Conservation (phyloP, 2,888 invertebrate species). For the Meiosimyza platycephala region DNA sequence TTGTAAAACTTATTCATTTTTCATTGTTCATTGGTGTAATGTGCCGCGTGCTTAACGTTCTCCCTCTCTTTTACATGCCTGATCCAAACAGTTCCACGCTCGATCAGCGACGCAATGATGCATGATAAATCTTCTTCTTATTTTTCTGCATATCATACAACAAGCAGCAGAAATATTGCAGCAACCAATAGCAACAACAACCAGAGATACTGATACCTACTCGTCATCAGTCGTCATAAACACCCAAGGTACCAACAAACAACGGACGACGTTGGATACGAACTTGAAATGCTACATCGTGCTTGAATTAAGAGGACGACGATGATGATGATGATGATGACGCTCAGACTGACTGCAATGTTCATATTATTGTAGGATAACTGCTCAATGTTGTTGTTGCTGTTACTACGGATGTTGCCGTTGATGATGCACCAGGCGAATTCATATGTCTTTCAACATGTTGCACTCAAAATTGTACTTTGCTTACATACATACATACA, state of each 20-base stretch:
- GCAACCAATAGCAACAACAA: conserved; percentile 24
- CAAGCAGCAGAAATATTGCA: conserved; percentile 7
- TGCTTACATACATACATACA: not conserved
- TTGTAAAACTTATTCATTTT: too few species aligned
- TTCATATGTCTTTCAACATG: conserved; percentile 1
- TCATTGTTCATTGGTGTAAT: too few species aligned
- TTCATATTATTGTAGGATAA: conserved; percentile 2
- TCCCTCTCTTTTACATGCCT: conserved; percentile 34
- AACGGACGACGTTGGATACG: not conserved
- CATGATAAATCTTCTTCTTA: conserved; percentile 40
- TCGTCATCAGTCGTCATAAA: conserved; percentile 37
- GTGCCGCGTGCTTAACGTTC: conserved; percentile 16
- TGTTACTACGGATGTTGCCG: not conserved
- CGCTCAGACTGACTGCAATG: not conserved
- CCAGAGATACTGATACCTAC: conserved; percentile 30
- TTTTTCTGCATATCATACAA: conserved; percentile 5
- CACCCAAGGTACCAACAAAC: conserved; percentile 1
- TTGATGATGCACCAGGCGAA: not conserved
- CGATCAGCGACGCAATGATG: conserved; percentile 51
- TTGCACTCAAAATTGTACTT: not conserved
- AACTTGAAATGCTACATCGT: conserved; percentile 20
- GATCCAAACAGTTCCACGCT: conserved; percentile 48
- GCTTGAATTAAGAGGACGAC: conserved; percentile 2
- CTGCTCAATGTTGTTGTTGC: not conserved
- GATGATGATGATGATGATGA: not conserved